Evolutionary conservation across 1,140 invertebrate species (phyloP), one percentile per base, ranked within the genome.

Genomic region (Megalonaias nervosa): DNA sequence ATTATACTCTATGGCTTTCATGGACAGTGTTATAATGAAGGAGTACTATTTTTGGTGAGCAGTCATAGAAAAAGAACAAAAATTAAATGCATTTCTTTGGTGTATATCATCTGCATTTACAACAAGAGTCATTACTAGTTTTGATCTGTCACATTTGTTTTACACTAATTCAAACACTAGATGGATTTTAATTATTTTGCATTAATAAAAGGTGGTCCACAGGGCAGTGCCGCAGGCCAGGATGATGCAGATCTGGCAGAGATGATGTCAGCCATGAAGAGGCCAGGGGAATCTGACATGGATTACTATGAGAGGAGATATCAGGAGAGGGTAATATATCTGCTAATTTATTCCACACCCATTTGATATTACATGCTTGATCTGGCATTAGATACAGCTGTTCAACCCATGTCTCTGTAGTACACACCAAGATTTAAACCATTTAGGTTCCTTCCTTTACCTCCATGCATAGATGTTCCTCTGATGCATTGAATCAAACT

Each of bases 291-390:
- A 73, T 81, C 84, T 14, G 90, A 91, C 55, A 84, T 91, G 83
- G 89, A 90, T 71, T 91, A 83, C 74, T 91, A 86, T 85, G 89
- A 91, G 67, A 77, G 90, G 55, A 70, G 89, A 38, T 90, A 89
- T 67, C 87, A 90, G 74, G 87, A 90, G 75, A 81, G 87, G 74
- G 89, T 90, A 77, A 78, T 66, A 74, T 48, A 13, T n/a, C 19
- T 66, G 23, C 11, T 21, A 13, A 21, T 65, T 48, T 12, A 71
- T 14, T 16, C 12, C 21, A 15, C 14, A 14, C 15, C 64, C 15
- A 65, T 14, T 14, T 65, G 1, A 15, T 65, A 21, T 19, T 26
- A 2, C 14, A 23, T 65, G 14, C 21, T 3, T 19, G 14, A 15
- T 15, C n/a, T 16, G 16, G 15, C 14, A 19, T 15, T 19, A 1